Evolutionary conservation across 2,888 invertebrate species (phyloP), one percentile per base, ranked within the genome.

Genomic region (Lasioglossum vierecki): DNA sequence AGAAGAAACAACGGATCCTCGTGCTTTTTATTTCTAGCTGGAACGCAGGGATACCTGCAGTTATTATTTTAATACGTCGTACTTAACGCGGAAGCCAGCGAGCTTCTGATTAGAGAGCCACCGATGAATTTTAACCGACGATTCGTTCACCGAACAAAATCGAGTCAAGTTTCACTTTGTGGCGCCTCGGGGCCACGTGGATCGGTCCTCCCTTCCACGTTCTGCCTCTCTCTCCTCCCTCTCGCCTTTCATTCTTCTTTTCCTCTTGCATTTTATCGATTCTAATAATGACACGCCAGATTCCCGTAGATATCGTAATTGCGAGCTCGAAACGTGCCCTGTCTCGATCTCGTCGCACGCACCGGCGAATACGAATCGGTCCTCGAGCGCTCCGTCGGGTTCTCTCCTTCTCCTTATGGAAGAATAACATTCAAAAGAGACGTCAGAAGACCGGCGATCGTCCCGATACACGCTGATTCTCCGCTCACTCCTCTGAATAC

Each of bases 311-410:
- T 88, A 91, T 74, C 81, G 87, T 81, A 85, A 89, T 85, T 85
- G 86, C 86, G 80, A 85, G 79, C 76, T 85, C 71, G 88, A 89
- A 89, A 92, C 94, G 94, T 94, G 94, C 92, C 92, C 79, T 93
- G 92, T 94, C 94, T 93, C 89, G 88, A 94, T 94, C 94, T 93
- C 66, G 79, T 73, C 60, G 77, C 71, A 86, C 83, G 84, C 84
- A 86, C 75, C 76, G 88, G 75, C 89, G 88, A 90, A 83, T 87
- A 88, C 84, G 87, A 89, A 88, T 87, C 87, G 82, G 60, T 53
- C 49, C 49, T 49, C n/a, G 76, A 72, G 60, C 75, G n/a, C 26
- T 53, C 18, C 76, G 15, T 15, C 75, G 66, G 30, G 22, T 35
- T 39, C 68, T 22, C 71, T 44, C 26, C 73, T 70, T 63, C 46